Conservation (phyloP, 2,113 vertebrate species). For the Columba livia region DNA sequence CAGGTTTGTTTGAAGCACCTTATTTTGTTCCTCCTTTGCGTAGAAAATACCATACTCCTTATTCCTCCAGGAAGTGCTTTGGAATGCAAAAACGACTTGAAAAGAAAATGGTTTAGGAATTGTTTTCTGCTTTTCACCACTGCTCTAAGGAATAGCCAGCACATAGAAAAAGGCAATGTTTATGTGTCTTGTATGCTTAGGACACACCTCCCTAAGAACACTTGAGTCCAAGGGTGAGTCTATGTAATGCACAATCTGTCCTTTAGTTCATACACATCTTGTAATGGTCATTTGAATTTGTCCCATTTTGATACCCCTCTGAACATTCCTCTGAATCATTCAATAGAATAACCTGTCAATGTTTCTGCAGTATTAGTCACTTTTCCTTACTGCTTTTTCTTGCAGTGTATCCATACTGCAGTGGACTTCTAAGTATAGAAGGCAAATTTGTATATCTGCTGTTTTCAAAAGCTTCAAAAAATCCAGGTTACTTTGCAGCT, state of each 20-base stretch:
- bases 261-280: background rate
- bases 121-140: background rate
- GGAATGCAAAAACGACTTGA: background rate
- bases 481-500: background rate
- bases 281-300: background rate
- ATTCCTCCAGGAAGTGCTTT: background rate
- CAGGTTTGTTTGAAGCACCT: background rate
- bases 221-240: background rate
- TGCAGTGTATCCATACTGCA: background rate
- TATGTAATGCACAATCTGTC: background rate
- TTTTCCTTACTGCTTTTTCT: background rate
- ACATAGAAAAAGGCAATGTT: background rate
- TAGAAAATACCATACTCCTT: background rate
- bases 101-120: background rate
- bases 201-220: rapidly evolving
- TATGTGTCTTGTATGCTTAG: background rate
- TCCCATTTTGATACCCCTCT: background rate
- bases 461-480: background rate
- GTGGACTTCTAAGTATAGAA: background rate
- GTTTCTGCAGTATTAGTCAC: background rate
- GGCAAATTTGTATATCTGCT: background rate
- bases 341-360: background rate
- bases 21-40: background rate
- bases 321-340: background rate
- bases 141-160: background rate